Conservation (phyloP, 2,797 vertebrate genomes). For the Fratercula arctica region DNA sequence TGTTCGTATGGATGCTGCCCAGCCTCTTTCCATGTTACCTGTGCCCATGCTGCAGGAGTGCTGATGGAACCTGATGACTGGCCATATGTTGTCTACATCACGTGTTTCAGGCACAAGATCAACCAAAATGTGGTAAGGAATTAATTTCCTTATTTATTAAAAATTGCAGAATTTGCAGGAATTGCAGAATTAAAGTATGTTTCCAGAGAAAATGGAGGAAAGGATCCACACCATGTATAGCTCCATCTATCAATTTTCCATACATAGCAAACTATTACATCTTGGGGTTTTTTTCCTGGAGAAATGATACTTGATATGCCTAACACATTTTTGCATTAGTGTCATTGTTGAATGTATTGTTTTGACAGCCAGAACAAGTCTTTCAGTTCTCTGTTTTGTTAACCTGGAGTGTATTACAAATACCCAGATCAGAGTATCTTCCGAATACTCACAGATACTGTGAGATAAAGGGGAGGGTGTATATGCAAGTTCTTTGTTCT, state of each 20-base stretch:
- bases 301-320: not conserved
- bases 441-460: not conserved
- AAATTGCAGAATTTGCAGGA: not conserved
- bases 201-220: not conserved
- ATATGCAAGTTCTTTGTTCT: not conserved
- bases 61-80: conserved; percentile 94
- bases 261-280: not conserved
- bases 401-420: not conserved
- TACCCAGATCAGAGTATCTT: not conserved
- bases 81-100: conserved; percentile 95
- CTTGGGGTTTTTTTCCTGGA: not conserved
- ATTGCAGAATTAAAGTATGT: not conserved
- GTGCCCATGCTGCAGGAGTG: conserved; percentile 93
- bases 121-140: conserved; percentile 85
- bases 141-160: not conserved
- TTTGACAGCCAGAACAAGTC: conserved; percentile 1
- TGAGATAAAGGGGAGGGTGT: not conserved
- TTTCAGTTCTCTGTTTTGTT: conserved; percentile 10
- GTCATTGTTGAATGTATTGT: not conserved
- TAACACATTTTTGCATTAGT: not conserved
- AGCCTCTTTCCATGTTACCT: conserved; percentile 96
- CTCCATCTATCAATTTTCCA: not conserved
- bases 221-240: not conserved
- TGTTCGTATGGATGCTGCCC: conserved; percentile 94
- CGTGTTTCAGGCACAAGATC: conserved; percentile 92